Evolutionary conservation across 2,797 vertebrate species (phyloP), one percentile per base, ranked within the genome.

Genomic region (Garrulus glandarius): DNA sequence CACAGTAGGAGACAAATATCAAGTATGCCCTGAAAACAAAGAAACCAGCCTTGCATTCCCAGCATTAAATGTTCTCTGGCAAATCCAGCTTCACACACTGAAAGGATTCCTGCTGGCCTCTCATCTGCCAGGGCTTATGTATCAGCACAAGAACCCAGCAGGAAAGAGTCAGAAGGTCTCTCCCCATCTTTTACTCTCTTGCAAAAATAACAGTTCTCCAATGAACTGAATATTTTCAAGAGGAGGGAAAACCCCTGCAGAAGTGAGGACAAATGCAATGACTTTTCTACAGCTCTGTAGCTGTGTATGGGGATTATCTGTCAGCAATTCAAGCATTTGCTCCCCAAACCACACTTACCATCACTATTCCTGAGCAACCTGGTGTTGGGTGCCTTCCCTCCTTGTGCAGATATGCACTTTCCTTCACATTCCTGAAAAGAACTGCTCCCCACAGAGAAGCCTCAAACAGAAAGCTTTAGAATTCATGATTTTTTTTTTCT

Each of bases 81-180:
- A 89, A 90, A 91, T 24, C 43, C 47, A 91, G 64, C 56, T 78
- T 88, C 55, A 71, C n/a, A 72, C 37, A 90, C 72, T 87, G 22
- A 88, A 63, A 86, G 70, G 59, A 95, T 85, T 70, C 97, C 96
- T 95, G 94, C 94, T 96, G 96, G 93, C 84, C 93, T 97, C 56
- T 95, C 96, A 97, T 96, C 96, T 97, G 96, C 82, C 95, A 93
- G 36, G n/a, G 52, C 29, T 92, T 84, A 36, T 74, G 70, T 52
- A 95, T 91, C 80, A 89, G 75, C 68, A 57, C 75, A 90, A 75
- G 89, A 94, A 75, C 85, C 64, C 93, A 95, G 90, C 95, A 96
- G 92, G 79, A 74, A 78, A 82, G 68, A 86, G 75, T 94, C 57
- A 85, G 63, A 46, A 95, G 61, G 92, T 87, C 74, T 71, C 60